Conservation (phyloP, 2,113 vertebrate species). For the Mesoclemmys tuberculata region DNA sequence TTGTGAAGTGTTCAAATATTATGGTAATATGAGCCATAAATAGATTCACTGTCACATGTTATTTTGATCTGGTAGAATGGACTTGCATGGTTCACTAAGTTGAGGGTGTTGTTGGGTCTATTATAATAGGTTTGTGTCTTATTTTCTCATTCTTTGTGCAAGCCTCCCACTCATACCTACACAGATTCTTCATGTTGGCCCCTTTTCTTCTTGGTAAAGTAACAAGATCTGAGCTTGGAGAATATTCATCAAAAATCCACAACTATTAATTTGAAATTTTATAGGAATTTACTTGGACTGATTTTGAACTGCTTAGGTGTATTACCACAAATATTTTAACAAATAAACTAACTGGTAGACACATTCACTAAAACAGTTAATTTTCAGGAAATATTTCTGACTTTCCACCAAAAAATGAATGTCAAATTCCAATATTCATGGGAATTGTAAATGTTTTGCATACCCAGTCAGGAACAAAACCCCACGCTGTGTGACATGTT, state of each 20-base stretch:
- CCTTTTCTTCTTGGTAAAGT: constrained; percentile 16
- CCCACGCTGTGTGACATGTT: background rate
- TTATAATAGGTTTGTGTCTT: background rate
- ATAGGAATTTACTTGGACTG: constrained; percentile 28
- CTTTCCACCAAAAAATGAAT: background rate
- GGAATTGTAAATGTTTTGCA: background rate
- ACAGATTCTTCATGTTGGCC: background rate
- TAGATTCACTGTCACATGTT: background rate
- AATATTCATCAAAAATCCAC: background rate
- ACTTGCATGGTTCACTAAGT: background rate
- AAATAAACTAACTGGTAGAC: constrained; percentile 31
- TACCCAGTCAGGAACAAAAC: background rate
- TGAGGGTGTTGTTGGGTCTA: background rate
- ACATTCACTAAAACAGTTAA: background rate
- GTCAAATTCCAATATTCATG: background rate
- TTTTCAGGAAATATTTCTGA: background rate
- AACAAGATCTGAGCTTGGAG: constrained; percentile 3
- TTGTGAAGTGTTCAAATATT: background rate
- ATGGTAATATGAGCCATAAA: background rate
- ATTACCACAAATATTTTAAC: background rate
- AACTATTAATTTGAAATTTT: constrained; percentile 12
- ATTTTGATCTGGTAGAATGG: background rate
- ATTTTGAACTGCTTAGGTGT: constrained; percentile 11
- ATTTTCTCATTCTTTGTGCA: constrained; percentile 16
- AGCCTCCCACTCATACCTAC: background rate